Base-by-base conservation (phyloP, 1,140 invertebrate species). In the Drosophila pandora region DNA sequence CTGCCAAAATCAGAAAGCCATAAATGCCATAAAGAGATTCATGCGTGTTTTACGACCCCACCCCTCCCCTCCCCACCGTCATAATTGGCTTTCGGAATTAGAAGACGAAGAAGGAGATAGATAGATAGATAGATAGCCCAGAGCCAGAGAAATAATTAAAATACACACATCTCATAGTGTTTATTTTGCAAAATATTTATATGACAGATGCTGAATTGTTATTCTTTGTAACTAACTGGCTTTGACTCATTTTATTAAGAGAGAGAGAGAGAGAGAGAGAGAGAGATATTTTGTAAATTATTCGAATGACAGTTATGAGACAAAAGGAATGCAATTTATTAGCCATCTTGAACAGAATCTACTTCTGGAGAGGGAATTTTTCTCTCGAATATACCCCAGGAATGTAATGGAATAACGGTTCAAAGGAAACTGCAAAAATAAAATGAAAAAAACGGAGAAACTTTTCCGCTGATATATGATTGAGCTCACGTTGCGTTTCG, bases 401-500 rank as follows among this genome's bases (percentile, higher is more conserved):
- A 41, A 43, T 17, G 17, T 23, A 67, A 67, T 53, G 59, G 43
- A 67, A 45, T 37, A 22, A 34, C 58, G 8, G 21, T 30, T 48
- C 23, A 17, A 23, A 28, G 12, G 23, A 5, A 47, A 37, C 5
- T 22, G 43, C 32, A 6, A n/a, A n/a, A n/a, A n/a, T n/a, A n/a
- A n/a, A n/a, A n/a, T n/a, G n/a, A n/a, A n/a, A n/a, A 9, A 13
- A 39, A 39, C 13, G 12, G 49, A 54, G 49, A 79, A 63, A 52
- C 49, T 60, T 12, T 17, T 4, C 1, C 45, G 9, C 25, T 65
- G 63, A 67, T 67, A 53, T 67, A 67, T 64, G 62, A 37, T 45
- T 49, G 17, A n/a, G 62, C 50, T 61, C 50, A 55, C 62, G 41
- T 55, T 68, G 60, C 55, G 69, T 63, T 67, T 69, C 50, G 43